Conservation (phyloP, 2,888 invertebrate genomes). For the Homarus gammarus region DNA sequence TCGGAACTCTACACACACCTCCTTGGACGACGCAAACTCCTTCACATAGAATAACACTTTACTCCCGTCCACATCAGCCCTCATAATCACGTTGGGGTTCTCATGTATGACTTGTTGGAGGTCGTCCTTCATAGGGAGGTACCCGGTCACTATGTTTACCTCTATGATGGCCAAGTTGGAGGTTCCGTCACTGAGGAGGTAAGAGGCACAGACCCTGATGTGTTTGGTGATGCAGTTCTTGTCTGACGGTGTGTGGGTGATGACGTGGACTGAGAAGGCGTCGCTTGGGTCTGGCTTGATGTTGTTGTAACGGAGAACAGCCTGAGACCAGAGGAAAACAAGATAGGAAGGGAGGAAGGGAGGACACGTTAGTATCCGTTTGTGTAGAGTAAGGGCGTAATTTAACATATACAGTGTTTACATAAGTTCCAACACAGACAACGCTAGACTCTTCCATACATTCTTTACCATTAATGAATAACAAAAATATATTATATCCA, state of each 20-base stretch:
- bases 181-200: slow-evolving; percentile 79
- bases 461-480: not conserved
- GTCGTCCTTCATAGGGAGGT: slow-evolving; percentile 78
- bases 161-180: slow-evolving; percentile 82
- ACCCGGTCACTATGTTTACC: slow-evolving; percentile 79
- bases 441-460: not conserved
- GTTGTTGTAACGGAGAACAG: slow-evolving; percentile 34
- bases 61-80: slow-evolving; percentile 73
- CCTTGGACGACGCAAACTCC: slow-evolving; percentile 42
- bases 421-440: not conserved
- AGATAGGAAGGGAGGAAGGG: not conserved
- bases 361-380: not conserved
- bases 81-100: slow-evolving; percentile 43
- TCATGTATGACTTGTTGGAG: slow-evolving; percentile 75
- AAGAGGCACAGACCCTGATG: slow-evolving; percentile 74
- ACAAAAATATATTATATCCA: not conserved
- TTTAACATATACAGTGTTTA: not conserved
- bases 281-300: slow-evolving; percentile 12
- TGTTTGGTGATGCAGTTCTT: slow-evolving; percentile 77
- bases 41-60: slow-evolving; percentile 66
- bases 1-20: slow-evolving; percentile 78
- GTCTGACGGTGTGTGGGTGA: slow-evolving; percentile 13
- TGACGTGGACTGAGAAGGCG: slow-evolving; percentile 10
- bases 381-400: too few species aligned
- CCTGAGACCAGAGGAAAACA: not conserved